phyloP scores from a whole-genome alignment of 2,888 invertebrate genomes.

The Heterodera filipjevi region DNA sequence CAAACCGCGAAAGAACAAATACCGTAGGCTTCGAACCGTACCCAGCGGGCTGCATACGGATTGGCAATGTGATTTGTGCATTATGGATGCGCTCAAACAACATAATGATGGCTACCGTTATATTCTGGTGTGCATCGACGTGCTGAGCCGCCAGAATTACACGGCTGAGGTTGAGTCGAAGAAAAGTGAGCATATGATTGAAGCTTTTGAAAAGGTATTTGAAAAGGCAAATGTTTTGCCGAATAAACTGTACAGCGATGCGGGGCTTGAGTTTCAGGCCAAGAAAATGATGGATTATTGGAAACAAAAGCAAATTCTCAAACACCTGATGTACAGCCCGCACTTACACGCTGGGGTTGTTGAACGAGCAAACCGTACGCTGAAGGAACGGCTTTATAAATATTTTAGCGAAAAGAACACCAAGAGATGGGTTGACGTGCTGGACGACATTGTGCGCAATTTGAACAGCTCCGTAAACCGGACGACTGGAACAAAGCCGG shows the following conservation, averaged over 20 bases:
- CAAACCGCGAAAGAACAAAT: neutral
- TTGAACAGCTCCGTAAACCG: neutral
- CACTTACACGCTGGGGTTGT: slow-evolving; percentile 21
- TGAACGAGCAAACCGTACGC: slow-evolving; percentile 25
- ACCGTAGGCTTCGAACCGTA: neutral
- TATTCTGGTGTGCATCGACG: neutral
- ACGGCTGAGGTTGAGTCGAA: neutral
- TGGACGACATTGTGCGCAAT: slow-evolving; percentile 21
- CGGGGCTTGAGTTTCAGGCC: slow-evolving; percentile 8
- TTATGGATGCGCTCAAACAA: neutral
- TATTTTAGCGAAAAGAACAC: slow-evolving; percentile 28
- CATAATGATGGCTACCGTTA: neutral
- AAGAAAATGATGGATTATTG: slow-evolving; percentile 11
- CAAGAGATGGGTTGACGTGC: slow-evolving; percentile 16
- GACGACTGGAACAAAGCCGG: neutral
- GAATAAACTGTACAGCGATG: slow-evolving; percentile 5
- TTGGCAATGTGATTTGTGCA: slow-evolving; percentile 6
- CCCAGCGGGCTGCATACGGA: slow-evolving; percentile 1
- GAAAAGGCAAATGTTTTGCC: neutral
- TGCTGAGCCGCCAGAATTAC: neutral
- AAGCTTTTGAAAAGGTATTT: slow-evolving; percentile 17
- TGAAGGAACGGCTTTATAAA: slow-evolving; percentile 31
- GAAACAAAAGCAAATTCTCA: slow-evolving; percentile 23
- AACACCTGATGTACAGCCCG: slow-evolving; percentile 18
- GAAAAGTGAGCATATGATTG: slow-evolving; percentile 21